Base-by-base conservation (phyloP, 2,888 invertebrate species). In the Limnephilus marmoratus region DNA sequence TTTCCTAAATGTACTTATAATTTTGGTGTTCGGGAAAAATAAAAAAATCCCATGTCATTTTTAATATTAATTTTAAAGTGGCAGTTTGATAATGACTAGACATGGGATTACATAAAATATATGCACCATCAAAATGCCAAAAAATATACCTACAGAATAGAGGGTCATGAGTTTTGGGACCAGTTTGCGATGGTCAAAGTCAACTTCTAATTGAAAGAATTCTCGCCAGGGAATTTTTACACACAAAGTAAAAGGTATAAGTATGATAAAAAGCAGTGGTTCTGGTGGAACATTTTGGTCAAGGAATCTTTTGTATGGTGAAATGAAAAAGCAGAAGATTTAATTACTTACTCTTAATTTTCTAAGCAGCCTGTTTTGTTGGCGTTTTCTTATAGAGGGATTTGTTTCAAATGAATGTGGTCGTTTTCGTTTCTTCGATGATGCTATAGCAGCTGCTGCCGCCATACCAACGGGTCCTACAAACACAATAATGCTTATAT, bases 381-480 rank as follows among this genome's bases (percentile, higher is more conserved):
- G 99, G 90, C 99, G 96, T 95, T 99, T 99, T 94, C 99, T 96
- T 94, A 99, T 99, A 81, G 99, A 99, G 3, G 99, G 99, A 96
- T 99, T 99, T 90, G 99, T 99, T 96, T 99, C 99, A 95, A 99
- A 99, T 92, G 98, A 98, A 96, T 99, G 99, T 82, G 99, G 99
- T 94, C 99, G 96, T 96, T 99, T 99, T 94, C 99, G 97, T 95
- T 99, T 99, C 95, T 99, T 99, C 0, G 99, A 98, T 5, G 99
- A 99, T 37, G 98, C 98, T 94, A 99, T 99, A 85, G 99, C 99
- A 85, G 99, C 99, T 5, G 99, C 99, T 5, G 99, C 99, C 34
- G 99, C 99, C 95, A 99, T 98, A 87, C 99, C 99, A 92, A 99
- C 98, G 18, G 99, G 99, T 93, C 98, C 98, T 98, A 95, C 93